Percentiles rank a stretch among this genome's conserved stretches.
Evolutionary conservation across 2,797 vertebrate genomes (phyloP).

Genomic region (Acanthopagrus latus): DNA sequence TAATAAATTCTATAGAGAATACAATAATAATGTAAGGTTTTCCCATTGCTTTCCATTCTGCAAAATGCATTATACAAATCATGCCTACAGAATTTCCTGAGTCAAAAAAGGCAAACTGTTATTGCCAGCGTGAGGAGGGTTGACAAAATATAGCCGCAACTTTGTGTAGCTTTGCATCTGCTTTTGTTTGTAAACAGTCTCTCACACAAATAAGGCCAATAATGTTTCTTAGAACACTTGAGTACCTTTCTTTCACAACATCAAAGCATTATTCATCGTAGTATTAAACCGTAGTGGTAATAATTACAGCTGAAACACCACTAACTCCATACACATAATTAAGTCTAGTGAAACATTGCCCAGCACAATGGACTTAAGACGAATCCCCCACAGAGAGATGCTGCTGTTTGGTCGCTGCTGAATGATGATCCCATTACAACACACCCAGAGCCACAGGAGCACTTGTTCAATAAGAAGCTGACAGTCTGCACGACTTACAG

Average conservation of each 20-base stretch:
- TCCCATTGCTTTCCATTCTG: not conserved
- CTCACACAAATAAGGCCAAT: not conserved
- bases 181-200: no score
- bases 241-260: not conserved
- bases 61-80: not conserved
- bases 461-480: constrained; percentile 61
- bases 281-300: not conserved
- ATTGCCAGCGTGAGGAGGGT: no score
- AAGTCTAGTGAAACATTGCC: constrained; percentile 32
- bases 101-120: not conserved
- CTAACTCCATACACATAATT: constrained; percentile 1
- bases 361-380: constrained; percentile 22
- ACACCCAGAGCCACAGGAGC: constrained; percentile 34
- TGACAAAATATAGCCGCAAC: not conserved
- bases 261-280: not conserved
- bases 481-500: constrained; percentile 60
- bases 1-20: no score
- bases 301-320: not conserved
- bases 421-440: constrained; percentile 69
- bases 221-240: not conserved
- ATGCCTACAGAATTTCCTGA: not conserved
- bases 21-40: not conserved
- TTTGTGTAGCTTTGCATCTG: not conserved
- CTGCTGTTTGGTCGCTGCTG: constrained; percentile 40
- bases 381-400: not conserved